These are phyloP conservation scores for Tanypteryx hageni DNA, from an alignment of 2,888 invertebrate species.

Conservation along the genomic window DNA sequence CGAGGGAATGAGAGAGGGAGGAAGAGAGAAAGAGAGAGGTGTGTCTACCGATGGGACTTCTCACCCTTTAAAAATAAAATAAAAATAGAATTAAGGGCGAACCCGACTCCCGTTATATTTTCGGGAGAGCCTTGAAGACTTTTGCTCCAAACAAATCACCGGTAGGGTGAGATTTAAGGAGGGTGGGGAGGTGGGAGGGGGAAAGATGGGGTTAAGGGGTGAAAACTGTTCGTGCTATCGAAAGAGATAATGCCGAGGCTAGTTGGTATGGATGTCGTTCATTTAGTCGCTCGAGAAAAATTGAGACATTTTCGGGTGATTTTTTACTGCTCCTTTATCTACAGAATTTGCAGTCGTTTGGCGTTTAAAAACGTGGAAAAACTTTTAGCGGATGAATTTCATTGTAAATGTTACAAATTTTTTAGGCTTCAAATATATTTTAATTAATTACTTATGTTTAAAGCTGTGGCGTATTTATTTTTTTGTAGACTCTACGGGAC, in stretches of 20 bases:
- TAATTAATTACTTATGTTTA: too few species aligned
- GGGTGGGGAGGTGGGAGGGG: not conserved
- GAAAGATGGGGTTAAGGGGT: too few species aligned
- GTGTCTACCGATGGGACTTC: not conserved
- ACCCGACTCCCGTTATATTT: not conserved
- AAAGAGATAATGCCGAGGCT: not conserved
- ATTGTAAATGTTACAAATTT: not conserved
- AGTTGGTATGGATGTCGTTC: not conserved
- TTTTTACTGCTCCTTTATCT: not conserved
- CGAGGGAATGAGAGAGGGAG: not conserved
- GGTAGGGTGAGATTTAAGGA: not conserved
- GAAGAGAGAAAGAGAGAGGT: not conserved
- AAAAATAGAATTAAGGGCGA: not conserved
- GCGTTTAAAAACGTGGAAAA: not conserved
- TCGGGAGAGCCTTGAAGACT: not conserved
- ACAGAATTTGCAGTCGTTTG: not conserved
- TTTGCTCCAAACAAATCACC: not conserved
- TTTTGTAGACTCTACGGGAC: too few species aligned
- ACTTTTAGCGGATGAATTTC: not conserved
- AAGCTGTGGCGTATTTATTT: too few species aligned
- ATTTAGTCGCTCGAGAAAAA: not conserved
- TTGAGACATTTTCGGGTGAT: not conserved
- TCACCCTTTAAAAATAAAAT: not conserved
- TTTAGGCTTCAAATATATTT: not conserved
- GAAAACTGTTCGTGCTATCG: not conserved